Evolutionary conservation across 2,888 invertebrate species (phyloP), one percentile per base, ranked within the genome.

Genomic region (Amiota mariae): DNA sequence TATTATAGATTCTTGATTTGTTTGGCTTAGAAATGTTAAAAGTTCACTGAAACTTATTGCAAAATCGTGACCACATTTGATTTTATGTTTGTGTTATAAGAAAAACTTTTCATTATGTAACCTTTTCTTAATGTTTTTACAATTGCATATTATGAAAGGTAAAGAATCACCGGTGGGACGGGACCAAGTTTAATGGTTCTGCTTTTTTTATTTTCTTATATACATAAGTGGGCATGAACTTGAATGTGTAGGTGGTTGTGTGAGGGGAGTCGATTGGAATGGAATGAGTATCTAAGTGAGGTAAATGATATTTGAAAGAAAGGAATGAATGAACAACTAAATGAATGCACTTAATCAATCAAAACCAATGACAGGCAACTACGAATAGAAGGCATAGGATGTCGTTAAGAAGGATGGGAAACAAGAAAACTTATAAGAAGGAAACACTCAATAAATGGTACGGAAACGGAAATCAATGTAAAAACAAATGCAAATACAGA

Each of bases 381-480:
- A 36, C 36, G 36, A 51, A n/a, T 36, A 6, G 59, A 18, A 2
- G 59, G 13, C 59, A 59, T 8, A 9, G 20, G 20, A 20, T 6
- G 59, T 12, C 20, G 3, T 12, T 9, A 59, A 6, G n/a, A 24
- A 59, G 59, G 36, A 36, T 36, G 36, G 36, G 6, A 6, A 6
- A 6, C 36, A 36, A 36, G 36, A 36, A 12, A 51, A 51, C 57
- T 15, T 18, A 18, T 20, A 63, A 63, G 36, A 36, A 66, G 64
- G 64, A 66, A 66, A 47, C 48, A 18, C 48, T 66, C 64, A 66
- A 66, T 66, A 66, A 66, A 66, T 48, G 48, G 13, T 36, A 15
- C 64, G 64, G 64, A 66, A 66, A 48, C 48, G 64, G 64, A 66
- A 66, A 66, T 66, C 47, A 66, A 66, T 66, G 64, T 48, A 66